A percentile compares a stretch with the other conserved stretches of the same genome.
phyloP scores from a whole-genome alignment of 2,888 invertebrate genomes.

The Caenorhabditis becei region DNA sequence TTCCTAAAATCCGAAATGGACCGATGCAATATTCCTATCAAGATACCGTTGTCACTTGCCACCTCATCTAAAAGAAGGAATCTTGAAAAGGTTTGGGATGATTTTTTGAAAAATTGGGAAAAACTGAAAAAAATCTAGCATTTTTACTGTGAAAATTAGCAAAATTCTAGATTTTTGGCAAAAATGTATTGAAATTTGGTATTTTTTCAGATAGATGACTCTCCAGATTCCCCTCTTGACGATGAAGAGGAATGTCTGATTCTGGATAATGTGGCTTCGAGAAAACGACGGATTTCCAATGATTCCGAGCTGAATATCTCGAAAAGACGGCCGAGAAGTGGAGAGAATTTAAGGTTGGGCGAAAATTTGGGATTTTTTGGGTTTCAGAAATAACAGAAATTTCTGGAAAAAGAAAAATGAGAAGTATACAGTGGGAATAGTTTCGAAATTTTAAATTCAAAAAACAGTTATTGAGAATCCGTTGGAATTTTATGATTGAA shows the following conservation, averaged over 20 bases:
- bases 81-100: neutral
- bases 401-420: neutral
- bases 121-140: neutral
- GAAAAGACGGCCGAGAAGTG: conserved; percentile 24
- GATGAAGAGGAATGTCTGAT: conserved; percentile 28
- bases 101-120: no score
- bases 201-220: conserved; percentile 17
- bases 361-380: neutral
- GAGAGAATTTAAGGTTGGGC: conserved; percentile 27
- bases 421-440: no score
- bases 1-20: conserved; percentile 23
- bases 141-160: neutral
- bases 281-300: conserved; percentile 33
- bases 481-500: no score
- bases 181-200: neutral
- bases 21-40: neutral
- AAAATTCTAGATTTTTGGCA: neutral
- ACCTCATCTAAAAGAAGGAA: neutral
- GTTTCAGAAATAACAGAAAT: neutral
- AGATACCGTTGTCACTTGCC: conserved; percentile 13
- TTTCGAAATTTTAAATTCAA: no score
- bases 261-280: conserved; percentile 12
- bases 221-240: conserved; percentile 17
- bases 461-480: no score
- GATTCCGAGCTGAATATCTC: neutral